Conservation (phyloP, 1,140 invertebrate species). For the Adoxophyes honmai region DNA sequence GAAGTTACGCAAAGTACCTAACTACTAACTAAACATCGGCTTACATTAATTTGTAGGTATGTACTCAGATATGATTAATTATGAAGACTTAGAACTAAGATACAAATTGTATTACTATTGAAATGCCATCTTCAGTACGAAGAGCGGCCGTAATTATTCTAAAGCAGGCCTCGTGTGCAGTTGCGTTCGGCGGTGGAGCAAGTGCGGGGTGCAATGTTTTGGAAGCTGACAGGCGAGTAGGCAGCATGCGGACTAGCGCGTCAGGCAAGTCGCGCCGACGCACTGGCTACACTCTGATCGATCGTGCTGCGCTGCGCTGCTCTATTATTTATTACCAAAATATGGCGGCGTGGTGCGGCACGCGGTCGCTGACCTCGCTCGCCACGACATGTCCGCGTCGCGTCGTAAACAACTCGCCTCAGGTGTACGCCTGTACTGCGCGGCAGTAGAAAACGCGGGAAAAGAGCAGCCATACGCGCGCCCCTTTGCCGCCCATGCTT, state of each 20-base stretch:
- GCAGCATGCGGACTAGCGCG: neutral
- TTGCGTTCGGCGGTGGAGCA: constrained; percentile 18
- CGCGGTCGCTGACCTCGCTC: constrained; percentile 56
- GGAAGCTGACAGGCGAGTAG: constrained; percentile 36
- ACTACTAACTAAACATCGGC: too few species aligned
- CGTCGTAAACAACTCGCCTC: constrained; percentile 60
- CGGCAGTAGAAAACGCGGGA: constrained; percentile 5
- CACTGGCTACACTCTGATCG: constrained; percentile 57
- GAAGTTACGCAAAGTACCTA: too few species aligned
- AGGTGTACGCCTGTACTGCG: constrained; percentile 12
- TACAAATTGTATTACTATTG: too few species aligned
- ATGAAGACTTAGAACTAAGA: too few species aligned
- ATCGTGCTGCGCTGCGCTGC: constrained; percentile 64
- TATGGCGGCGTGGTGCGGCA: constrained; percentile 67
- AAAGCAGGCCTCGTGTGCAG: neutral
- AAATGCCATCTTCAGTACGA: too few species aligned
- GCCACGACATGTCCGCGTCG: constrained; percentile 48
- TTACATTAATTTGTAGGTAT: too few species aligned
- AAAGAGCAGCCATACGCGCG: neutral
- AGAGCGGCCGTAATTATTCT: neutral
- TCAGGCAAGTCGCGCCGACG: constrained; percentile 46
- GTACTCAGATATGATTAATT: too few species aligned
- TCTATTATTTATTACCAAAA: constrained; percentile 74
- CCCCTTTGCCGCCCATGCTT: neutral
- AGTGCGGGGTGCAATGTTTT: constrained; percentile 65